Percentiles rank a stretch among this genome's conserved stretches.
These are phyloP conservation scores for Drosophila orena DNA, from an alignment of 1,140 invertebrate species.

Conservation along the genomic window DNA sequence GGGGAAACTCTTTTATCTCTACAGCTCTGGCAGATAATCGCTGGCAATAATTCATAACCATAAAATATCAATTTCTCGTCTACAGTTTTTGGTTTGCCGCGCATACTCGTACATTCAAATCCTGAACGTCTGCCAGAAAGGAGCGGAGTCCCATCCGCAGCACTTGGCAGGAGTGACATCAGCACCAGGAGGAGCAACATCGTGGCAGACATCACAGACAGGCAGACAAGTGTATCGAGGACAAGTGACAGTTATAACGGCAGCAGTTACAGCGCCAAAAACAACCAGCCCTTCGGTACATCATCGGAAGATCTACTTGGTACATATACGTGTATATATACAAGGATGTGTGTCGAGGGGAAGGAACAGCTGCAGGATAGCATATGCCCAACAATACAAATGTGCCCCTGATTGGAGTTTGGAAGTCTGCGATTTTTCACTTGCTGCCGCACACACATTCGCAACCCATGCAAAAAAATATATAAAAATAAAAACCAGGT, in stretches of 20 bases:
- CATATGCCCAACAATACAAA: conserved; percentile 73
- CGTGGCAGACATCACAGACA: conserved; percentile 43
- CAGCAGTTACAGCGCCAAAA: conserved; percentile 43
- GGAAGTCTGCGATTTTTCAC: conserved; percentile 48
- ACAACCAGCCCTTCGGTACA: conserved; percentile 46
- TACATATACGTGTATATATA: background rate
- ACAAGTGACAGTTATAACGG: conserved; percentile 60
- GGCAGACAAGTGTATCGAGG: conserved; percentile 66
- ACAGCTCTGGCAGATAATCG: conserved; percentile 66
- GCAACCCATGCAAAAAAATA: conserved; percentile 12
- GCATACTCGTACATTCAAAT: conserved; percentile 66
- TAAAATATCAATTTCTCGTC: conserved; percentile 81
- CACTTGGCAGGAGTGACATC: conserved; percentile 41
- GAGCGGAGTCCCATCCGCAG: conserved; percentile 9
- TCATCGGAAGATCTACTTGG: conserved; percentile 25
- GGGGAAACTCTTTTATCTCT: conserved; percentile 36
- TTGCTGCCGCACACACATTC: conserved; percentile 22
- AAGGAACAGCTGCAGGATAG: conserved; percentile 29
- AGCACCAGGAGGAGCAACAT: conserved; percentile 14
- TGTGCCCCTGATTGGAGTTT: conserved; percentile 78
- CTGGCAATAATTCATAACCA: conserved; percentile 79
- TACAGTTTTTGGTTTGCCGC: conserved; percentile 49
- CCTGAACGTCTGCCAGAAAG: conserved; percentile 25
- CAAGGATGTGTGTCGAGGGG: conserved; percentile 13
- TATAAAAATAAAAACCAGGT: background rate